Conservation (phyloP, 2,888 invertebrate genomes). For the Ramazzottius varieornatus region DNA sequence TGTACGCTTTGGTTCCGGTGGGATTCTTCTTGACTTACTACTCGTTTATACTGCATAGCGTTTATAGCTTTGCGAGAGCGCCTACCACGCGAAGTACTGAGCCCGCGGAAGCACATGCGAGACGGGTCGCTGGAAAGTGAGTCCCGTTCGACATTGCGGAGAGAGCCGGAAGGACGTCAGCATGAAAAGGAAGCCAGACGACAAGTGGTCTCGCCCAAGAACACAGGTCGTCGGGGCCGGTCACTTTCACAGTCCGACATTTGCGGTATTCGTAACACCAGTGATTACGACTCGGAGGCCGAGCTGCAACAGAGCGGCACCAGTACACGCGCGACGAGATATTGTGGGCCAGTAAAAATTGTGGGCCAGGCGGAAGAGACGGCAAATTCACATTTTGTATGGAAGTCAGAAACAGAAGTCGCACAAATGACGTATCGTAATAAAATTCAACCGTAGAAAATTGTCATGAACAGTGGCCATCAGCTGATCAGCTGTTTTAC, state of each 20-base stretch:
- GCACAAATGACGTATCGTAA: too few species aligned
- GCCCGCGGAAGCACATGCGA: not conserved
- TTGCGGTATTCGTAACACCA: not conserved
- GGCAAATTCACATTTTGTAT: too few species aligned
- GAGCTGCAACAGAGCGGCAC: not conserved
- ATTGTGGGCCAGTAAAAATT: too few species aligned
- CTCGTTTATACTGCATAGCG: too few species aligned
- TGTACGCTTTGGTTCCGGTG: too few species aligned
- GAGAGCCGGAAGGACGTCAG: not conserved
- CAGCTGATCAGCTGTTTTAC: too few species aligned
- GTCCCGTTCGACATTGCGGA: not conserved
- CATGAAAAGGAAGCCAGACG: not conserved
- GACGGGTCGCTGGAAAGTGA: not conserved
- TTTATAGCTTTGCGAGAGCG: not conserved
- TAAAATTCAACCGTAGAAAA: too few species aligned
- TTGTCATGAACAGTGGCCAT: too few species aligned
- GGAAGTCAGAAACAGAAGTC: too few species aligned
- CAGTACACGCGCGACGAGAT: too few species aligned
- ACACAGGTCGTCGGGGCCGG: not conserved
- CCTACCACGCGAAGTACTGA: not conserved
- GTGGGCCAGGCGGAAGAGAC: too few species aligned
- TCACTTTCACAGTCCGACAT: not conserved
- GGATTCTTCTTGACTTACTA: too few species aligned
- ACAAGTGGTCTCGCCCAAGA: not conserved
- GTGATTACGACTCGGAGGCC: slow-evolving; percentile 1